These are phyloP conservation scores for Mythimna impura DNA, from an alignment of 2,888 invertebrate species.

Conservation along the genomic window DNA sequence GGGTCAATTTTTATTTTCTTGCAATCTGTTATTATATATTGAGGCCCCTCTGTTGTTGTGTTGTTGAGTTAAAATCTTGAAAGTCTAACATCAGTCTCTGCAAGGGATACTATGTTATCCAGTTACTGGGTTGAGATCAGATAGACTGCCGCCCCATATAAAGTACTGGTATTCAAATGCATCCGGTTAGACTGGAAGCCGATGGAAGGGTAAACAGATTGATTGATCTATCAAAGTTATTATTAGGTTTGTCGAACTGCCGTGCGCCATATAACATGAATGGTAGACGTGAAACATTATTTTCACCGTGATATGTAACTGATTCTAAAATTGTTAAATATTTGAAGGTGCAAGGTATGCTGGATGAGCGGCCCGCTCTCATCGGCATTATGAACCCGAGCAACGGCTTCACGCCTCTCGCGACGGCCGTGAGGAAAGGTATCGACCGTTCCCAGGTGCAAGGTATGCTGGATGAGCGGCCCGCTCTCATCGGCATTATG, in stretches of 20 bases:
- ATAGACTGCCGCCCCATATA: no score
- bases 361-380: slow-evolving; percentile 85
- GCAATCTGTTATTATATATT: no score
- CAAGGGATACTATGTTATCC: no score
- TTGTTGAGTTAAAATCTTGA: no score
- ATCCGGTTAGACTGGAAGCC: no score
- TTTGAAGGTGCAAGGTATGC: slow-evolving; percentile 80
- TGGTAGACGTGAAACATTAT: not conserved
- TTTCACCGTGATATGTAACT: not conserved
- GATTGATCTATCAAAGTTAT: not conserved
- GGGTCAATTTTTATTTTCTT: no score
- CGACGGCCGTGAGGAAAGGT: slow-evolving; percentile 87
- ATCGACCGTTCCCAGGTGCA: slow-evolving; percentile 15
- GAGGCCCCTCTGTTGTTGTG: no score
- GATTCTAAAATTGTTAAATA: not conserved
- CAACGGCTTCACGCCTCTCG: slow-evolving; percentile 88
- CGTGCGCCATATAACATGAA: not conserved
- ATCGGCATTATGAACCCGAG: slow-evolving; percentile 84
- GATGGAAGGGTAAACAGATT: no score
- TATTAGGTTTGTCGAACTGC: not conserved
- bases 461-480: slow-evolving; percentile 86
- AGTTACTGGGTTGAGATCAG: no score
- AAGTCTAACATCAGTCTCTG: no score
- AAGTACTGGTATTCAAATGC: no score
- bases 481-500: slow-evolving; percentile 83